Base-by-base conservation (phyloP, 2,113 vertebrate species). In the Colistium nudipinnis region DNA sequence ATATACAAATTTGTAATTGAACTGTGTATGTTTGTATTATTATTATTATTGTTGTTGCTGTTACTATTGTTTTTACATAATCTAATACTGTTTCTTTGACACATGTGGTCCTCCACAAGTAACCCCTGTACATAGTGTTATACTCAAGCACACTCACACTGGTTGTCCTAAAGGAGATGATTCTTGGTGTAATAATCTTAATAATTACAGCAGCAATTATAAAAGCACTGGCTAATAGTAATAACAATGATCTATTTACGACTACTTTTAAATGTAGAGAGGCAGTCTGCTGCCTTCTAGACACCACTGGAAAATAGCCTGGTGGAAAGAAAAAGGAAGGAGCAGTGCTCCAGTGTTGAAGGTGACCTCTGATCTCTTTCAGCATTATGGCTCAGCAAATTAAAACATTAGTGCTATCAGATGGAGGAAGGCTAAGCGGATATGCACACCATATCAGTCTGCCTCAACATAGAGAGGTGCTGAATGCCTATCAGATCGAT, bases 291-390 rank as follows among this genome's bases (percentile, higher is more conserved):
- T 33, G 4, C 13, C 53, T 41, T 17, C n/a, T 53, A 3, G 4
- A 53, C 10, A 20, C 10, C 10, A 57, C 1, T 14, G n/a, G 27
- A 24, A 2, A 6, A 38, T 28, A 11, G 7, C 5, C 51, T 28
- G 19, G 3, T 56, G 25, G 41, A 30, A 35, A 39, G 64, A 28
- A 49, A 67, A 16, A 39, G 31, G 56, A 55, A 41, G 45, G 62
- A 65, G 31, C 47, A 22, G 59, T 53, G 63, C 45, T 62, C 65
- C 30, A 19, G 31, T 44, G 45, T n/a, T 80, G 61, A 87, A 89
- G 76, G 88, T 91, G 85, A 89, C 86, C 86, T 79, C 70, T 20
- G 13, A 70, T 80, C 47, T 80, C 47, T 55, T 64, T 69, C 61
- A 49, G 70, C 41, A 52, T 57, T 55, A 51, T 27, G 44, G 61